phyloP scores from a whole-genome alignment of 2,113 vertebrate genomes.

The Dipodomys ordii region DNA sequence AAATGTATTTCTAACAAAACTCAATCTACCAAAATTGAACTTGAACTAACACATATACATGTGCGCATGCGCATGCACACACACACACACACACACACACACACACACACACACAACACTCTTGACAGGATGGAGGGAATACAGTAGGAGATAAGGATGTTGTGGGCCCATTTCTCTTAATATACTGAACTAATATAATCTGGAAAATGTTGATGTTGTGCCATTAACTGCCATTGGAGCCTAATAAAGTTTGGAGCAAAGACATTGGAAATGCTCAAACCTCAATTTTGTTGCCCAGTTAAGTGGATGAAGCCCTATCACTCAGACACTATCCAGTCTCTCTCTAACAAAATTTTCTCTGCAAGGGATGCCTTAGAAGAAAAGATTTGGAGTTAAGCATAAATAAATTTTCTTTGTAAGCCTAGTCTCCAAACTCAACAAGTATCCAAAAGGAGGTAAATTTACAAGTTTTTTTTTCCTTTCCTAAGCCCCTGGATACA shows the following conservation, averaged over 20 bases:
- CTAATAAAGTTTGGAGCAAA: neutral
- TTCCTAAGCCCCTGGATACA: conserved; percentile 82
- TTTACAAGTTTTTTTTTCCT: conserved; percentile 69
- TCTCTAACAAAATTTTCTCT: rapidly evolving
- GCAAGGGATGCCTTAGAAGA: neutral
- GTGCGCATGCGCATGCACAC: too few relatives aligned
- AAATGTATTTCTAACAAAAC: too few relatives aligned
- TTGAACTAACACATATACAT: too few relatives aligned
- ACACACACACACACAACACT: too few relatives aligned
- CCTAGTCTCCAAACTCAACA: neutral
- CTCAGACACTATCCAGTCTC: rapidly evolving
- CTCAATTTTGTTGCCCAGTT: neutral
- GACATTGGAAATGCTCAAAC: neutral
- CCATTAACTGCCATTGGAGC: neutral
- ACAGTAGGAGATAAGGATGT: neutral
- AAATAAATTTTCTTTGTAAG: neutral
- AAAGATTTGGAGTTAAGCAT: neutral
- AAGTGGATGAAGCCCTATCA: neutral
- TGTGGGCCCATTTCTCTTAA: neutral
- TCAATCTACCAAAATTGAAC: too few relatives aligned
- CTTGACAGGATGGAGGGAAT: neutral
- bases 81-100: too few relatives aligned
- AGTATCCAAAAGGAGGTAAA: conserved; percentile 73
- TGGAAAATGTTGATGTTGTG: neutral
- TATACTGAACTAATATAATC: neutral